Evolutionary conservation across 2,113 vertebrate genomes (phyloP).

Genomic region (Panurus biarmicus): DNA sequence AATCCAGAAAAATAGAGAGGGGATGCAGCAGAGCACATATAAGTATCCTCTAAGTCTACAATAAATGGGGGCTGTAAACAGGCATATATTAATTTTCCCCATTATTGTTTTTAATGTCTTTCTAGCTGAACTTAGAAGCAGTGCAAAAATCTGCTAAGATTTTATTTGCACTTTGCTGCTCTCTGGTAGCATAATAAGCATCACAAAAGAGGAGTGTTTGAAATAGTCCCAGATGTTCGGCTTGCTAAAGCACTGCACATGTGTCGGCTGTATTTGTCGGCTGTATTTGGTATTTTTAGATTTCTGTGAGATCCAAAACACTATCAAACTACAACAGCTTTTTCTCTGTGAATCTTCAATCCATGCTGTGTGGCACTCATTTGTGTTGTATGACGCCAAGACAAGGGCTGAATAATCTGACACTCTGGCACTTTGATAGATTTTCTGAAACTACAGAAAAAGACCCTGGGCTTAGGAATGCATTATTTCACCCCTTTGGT

Average conservation of each 20-base stretch:
- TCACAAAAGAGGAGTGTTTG: constrained; percentile 42
- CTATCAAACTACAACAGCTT: constrained; percentile 54
- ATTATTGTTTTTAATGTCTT: not conserved
- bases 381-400: not conserved
- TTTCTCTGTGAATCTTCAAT: constrained; percentile 49
- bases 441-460: not conserved
- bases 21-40: not conserved
- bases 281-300: constrained; percentile 72
- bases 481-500: not conserved
- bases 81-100: not conserved
- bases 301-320: constrained; percentile 57
- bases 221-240: constrained; percentile 71
- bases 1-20: not conserved
- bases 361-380: not conserved
- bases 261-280: constrained; percentile 55
- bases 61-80: not conserved
- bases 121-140: not conserved
- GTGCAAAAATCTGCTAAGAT: not conserved
- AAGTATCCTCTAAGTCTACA: not conserved
- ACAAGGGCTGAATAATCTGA: constrained; percentile 34
- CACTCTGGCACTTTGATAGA: not conserved
- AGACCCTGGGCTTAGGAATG: not conserved
- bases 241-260: constrained; percentile 63
- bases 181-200: constrained; percentile 24
- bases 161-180: constrained; percentile 10